These are phyloP conservation scores for Poecilobothrus nobilitatus DNA, from an alignment of 2,888 invertebrate species.

Conservation along the genomic window DNA sequence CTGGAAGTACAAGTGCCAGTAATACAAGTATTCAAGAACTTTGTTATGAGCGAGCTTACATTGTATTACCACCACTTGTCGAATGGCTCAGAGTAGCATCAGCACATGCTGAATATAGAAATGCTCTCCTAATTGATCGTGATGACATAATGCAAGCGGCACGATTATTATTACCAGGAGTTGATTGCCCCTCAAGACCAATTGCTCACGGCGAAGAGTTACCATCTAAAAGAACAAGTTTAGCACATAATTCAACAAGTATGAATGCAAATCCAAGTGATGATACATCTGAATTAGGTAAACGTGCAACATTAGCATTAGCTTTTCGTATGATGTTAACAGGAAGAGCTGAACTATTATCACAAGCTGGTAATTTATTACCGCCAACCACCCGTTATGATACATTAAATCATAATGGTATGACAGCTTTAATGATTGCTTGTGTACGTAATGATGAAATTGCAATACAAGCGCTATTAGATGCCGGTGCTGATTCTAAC, in stretches of 20 bases:
- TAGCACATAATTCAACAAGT: constrained; percentile 26
- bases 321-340: constrained; percentile 73
- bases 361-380: constrained; percentile 66
- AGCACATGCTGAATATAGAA: constrained; percentile 73
- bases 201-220: constrained; percentile 53
- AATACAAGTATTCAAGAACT: constrained; percentile 54
- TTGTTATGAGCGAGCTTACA: constrained; percentile 79
- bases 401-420: constrained; percentile 67
- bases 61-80: constrained; percentile 79
- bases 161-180: constrained; percentile 72
- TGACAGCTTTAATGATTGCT: constrained; percentile 77
- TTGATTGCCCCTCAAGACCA: constrained; percentile 77
- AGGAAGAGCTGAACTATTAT: constrained; percentile 69
- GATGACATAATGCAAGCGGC: constrained; percentile 87
- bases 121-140: constrained; percentile 67
- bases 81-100: constrained; percentile 81
- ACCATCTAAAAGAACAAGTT: constrained; percentile 39
- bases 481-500: constrained; percentile 75
- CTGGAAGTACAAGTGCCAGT: constrained; percentile 40
- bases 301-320: constrained; percentile 59
- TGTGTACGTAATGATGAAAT: constrained; percentile 71
- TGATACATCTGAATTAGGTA: constrained; percentile 49
- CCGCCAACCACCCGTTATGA: constrained; percentile 64
- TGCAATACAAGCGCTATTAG: constrained; percentile 63
- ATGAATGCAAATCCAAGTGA: constrained; percentile 31